Evolutionary conservation across 2,888 invertebrate genomes (phyloP).

Genomic region (Sphaeridia pumilis): DNA sequence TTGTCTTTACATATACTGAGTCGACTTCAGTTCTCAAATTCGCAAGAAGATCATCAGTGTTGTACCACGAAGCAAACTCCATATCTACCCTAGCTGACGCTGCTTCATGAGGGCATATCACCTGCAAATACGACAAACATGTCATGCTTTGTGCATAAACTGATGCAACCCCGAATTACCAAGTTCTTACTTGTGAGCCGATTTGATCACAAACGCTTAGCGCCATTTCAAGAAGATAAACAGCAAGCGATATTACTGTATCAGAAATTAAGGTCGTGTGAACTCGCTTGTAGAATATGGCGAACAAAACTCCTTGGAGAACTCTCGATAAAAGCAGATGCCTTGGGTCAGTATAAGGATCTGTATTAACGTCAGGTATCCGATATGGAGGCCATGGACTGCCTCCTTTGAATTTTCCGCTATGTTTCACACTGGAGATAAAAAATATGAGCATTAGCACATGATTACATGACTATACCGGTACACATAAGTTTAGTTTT

Average conservation of each 20-base stretch:
- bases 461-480: not conserved
- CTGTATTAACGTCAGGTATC: conserved; percentile 52
- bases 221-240: conserved; percentile 77
- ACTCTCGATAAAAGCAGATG: conserved; percentile 50
- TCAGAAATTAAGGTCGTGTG: conserved; percentile 63
- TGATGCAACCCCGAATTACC: not conserved
- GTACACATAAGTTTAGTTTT: not conserved
- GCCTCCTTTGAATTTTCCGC: conserved; percentile 47
- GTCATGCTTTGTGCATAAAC: not conserved
- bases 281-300: conserved; percentile 72
- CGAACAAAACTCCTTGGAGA: conserved; percentile 63
- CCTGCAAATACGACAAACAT: conserved; percentile 9
- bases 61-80: conserved; percentile 55
- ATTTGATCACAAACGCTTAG: conserved; percentile 44
- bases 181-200: conserved; percentile 21
- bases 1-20: conserved; percentile 47
- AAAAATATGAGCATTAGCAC: conserved; percentile 1
- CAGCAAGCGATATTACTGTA: conserved; percentile 71
- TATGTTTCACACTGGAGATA: conserved; percentile 47
- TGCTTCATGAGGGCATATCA: conserved; percentile 39
- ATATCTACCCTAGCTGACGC: conserved; percentile 44
- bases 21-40: conserved; percentile 60
- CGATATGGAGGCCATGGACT: conserved; percentile 73
- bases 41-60: conserved; percentile 59
- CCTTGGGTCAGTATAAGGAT: conserved; percentile 57